Evolutionary conservation across 2,113 vertebrate species (phyloP).

Genomic region (Aviceda subcristata): DNA sequence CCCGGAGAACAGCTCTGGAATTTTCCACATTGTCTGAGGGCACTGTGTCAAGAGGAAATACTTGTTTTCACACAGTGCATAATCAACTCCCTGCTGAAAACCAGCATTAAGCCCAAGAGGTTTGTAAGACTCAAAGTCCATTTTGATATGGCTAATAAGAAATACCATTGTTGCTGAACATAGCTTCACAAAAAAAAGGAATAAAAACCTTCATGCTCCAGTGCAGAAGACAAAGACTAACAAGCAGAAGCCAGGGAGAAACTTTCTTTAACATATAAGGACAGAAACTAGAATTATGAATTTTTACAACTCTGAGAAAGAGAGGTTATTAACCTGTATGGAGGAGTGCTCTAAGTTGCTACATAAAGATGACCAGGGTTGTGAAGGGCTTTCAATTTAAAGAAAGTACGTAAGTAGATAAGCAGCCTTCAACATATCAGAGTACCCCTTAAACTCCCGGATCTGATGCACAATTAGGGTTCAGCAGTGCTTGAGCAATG

Average conservation of each 20-base stretch:
- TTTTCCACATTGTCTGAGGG: not conserved
- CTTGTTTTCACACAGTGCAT: not conserved
- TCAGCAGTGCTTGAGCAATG: not conserved
- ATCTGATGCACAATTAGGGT: not conserved
- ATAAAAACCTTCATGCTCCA: not conserved
- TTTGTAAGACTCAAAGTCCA: not conserved
- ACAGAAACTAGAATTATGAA: not conserved
- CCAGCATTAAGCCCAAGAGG: not conserved
- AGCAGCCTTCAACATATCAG: not conserved
- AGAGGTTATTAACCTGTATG: not conserved
- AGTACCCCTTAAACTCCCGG: rapidly evolving
- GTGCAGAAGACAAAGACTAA: not conserved
- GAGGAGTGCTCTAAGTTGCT: not conserved
- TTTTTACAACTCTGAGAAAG: not conserved
- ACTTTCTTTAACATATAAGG: not conserved
- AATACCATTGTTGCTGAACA: not conserved
- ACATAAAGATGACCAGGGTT: not conserved
- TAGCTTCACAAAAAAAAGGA: not conserved
- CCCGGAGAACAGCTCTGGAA: not conserved
- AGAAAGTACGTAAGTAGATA: not conserved
- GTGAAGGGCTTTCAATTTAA: not conserved
- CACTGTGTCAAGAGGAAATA: not conserved
- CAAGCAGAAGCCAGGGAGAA: not conserved
- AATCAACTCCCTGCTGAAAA: not conserved
- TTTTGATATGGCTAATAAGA: not conserved